Evolutionary conservation across 2,113 vertebrate genomes (phyloP).

Genomic region (Lamprotornis superbus): DNA sequence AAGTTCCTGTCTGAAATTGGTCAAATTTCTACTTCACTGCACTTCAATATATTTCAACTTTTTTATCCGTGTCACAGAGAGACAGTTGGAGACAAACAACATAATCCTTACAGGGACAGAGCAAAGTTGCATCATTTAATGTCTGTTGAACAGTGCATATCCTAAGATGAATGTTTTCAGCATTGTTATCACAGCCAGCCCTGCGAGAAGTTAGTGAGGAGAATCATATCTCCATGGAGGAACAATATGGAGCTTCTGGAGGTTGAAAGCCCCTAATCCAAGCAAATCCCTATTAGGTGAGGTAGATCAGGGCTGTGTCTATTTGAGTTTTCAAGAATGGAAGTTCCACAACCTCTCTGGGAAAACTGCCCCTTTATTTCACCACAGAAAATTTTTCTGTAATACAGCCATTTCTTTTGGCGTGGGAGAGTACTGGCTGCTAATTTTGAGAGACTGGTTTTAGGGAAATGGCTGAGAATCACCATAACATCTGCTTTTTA

Average conservation of each 20-base stretch:
- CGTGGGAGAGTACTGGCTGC: neutral
- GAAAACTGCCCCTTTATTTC: neutral
- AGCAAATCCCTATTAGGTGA: neutral
- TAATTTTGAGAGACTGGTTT: neutral
- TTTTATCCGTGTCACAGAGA: neutral
- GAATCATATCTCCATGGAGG: neutral
- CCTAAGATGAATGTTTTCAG: neutral
- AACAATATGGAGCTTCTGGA: neutral
- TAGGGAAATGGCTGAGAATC: neutral
- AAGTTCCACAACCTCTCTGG: neutral
- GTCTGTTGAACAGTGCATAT: neutral
- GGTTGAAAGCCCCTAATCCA: neutral
- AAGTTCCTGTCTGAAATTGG: neutral
- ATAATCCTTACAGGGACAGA: neutral
- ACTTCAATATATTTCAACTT: neutral
- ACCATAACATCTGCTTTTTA: neutral
- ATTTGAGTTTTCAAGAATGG: neutral
- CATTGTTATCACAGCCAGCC: neutral
- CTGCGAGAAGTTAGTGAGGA: neutral
- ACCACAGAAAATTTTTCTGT: neutral
- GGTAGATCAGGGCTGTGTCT: neutral
- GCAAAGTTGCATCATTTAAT: neutral
- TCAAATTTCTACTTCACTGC: neutral
- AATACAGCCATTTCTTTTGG: neutral
- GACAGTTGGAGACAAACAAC: neutral